Evolutionary conservation across 1,140 invertebrate species (phyloP).

Genomic region (Phthorimaea operculella): DNA sequence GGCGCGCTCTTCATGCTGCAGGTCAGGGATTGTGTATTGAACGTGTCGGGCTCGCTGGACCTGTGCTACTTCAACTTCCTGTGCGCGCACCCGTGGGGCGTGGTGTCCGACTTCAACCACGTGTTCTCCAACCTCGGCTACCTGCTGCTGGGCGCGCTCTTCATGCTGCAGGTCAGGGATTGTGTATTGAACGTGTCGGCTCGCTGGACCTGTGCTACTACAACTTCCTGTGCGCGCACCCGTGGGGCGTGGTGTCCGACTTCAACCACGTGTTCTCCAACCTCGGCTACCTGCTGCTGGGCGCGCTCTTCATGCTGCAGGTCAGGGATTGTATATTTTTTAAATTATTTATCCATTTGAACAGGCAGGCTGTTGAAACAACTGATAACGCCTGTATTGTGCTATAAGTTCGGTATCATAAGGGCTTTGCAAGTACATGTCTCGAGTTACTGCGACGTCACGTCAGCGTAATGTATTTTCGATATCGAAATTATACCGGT

Average conservation of each 20-base stretch:
- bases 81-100: slow-evolving; percentile 83
- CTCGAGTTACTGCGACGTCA: too few species aligned
- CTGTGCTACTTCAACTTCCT: slow-evolving; percentile 94
- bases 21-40: slow-evolving; percentile 77
- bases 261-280: slow-evolving; percentile 92
- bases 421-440: too few species aligned
- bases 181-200: slow-evolving; percentile 80
- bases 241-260: slow-evolving; percentile 77
- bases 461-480: too few species aligned
- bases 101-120: slow-evolving; percentile 86
- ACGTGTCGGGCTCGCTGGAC: slow-evolving; percentile 87
- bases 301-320: slow-evolving; percentile 76
- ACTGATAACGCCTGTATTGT: too few species aligned
- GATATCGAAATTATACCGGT: too few species aligned
- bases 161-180: slow-evolving; percentile 74
- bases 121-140: slow-evolving; percentile 91
- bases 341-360: too few species aligned
- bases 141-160: slow-evolving; percentile 80
- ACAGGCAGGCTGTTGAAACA: too few species aligned
- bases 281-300: slow-evolving; percentile 86
- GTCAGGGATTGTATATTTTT: slow-evolving; percentile 79
- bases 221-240: slow-evolving; percentile 91
- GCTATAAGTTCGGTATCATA: too few species aligned
- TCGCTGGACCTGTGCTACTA: slow-evolving; percentile 94
- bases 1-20: slow-evolving; percentile 78